phyloP scores from a whole-genome alignment of 2,113 vertebrate genomes.

The Anoura caudifer region DNA sequence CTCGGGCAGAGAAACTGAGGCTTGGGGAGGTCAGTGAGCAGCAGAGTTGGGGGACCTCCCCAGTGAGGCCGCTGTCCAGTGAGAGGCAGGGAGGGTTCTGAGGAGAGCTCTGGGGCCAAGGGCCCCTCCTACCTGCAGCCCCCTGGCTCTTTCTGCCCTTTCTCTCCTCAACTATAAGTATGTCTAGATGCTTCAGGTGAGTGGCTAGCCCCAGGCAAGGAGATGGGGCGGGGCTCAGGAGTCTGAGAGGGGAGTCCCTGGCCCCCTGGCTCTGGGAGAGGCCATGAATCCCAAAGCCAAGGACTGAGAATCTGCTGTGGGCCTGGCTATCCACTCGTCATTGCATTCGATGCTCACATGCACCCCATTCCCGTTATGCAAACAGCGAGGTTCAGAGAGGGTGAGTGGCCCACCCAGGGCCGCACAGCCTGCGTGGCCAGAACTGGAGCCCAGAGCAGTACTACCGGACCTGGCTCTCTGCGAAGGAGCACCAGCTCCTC shows the following conservation, averaged over 20 bases:
- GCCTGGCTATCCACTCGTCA: background rate
- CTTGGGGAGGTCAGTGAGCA: background rate
- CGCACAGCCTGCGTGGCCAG: background rate
- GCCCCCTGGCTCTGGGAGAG: background rate
- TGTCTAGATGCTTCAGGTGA: background rate
- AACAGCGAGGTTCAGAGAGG: background rate
- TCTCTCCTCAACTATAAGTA: background rate
- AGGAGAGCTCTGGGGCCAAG: background rate
- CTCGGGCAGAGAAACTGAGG: slow-evolving; percentile 29
- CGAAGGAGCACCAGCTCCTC: background rate
- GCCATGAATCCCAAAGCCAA: fast-evolving
- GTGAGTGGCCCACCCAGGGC: background rate
- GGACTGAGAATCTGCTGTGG: background rate
- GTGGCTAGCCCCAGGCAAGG: background rate
- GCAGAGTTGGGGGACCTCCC: background rate
- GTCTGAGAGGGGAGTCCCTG: background rate
- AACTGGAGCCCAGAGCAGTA: background rate
- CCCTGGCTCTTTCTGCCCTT: background rate
- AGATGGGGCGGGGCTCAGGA: background rate
- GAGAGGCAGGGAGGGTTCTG: background rate
- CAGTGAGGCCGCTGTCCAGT: background rate
- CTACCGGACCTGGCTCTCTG: background rate
- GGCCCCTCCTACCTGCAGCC: background rate
- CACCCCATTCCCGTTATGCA: too few species aligned
- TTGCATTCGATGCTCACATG: background rate